Base-by-base conservation (phyloP, 2,113 vertebrate genomes). In the Ochotona curzoniae region DNA sequence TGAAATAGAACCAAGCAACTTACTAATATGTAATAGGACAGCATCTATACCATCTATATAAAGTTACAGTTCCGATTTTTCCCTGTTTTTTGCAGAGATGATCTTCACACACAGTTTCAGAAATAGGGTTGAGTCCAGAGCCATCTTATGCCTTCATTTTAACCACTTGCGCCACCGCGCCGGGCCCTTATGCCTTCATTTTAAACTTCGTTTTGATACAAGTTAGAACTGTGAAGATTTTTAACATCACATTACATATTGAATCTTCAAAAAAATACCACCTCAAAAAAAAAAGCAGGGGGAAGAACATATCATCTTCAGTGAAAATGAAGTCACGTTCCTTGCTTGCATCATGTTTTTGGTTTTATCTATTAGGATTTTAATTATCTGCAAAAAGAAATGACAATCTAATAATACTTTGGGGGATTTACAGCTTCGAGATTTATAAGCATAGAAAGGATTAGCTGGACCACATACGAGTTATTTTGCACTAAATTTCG, bases 11-110 rank as follows among this genome's bases (percentile, higher is more conserved):
- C 81, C 47, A 93, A 89, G 70, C 61, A 85, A 82, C 20, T 79
- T 95, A 79, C 82, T 89, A 95, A 95, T 86, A 66, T 93, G 90
- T 95, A 67, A 83, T 92, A 87, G 70, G 47, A 97, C 96, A 96
- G 26, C 93, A 47, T 64, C 32, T 95, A 85, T 82, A 44, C 38
- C 38, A 44, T 44, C 38, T 44, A 6, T 79, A 60, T 95, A 91
- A 80, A 90, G 44, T 83, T 83, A 80, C 1, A 87, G 44, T 94
- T 95, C 32, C 79, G n/a, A 93, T 87, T 90, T 92, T 26, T 90
- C 85, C 21, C 11, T 85, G 28, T 89, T 89, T 54, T 21, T 91
- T 91, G 75, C 49, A 51, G 21, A 90, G 23, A 25, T 8, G 38
- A 83, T 75, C 73, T 88, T 93, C 67, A 69, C 30, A 87, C 82